These are phyloP conservation scores for Hyposoter dolosus DNA, from an alignment of 2,888 invertebrate genomes.

Conservation along the genomic window DNA sequence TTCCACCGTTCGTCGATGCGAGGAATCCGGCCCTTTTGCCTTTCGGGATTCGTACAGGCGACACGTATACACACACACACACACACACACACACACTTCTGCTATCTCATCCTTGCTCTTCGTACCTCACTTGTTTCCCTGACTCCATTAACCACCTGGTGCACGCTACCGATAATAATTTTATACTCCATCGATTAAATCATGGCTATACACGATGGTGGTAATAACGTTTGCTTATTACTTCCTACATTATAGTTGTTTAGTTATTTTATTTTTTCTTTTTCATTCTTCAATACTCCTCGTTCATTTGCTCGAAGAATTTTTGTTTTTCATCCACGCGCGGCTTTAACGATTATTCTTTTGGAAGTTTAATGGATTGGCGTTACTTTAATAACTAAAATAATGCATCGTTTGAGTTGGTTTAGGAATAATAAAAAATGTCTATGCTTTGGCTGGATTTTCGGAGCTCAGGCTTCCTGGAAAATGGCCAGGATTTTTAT, in stretches of 20 bases:
- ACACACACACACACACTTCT: constrained; percentile 21
- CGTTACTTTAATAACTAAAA: background rate
- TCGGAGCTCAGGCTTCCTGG: background rate
- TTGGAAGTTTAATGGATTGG: background rate
- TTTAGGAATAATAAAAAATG: background rate
- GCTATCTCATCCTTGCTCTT: constrained; percentile 45
- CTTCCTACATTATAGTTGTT: constrained; percentile 42
- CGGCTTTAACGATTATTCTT: background rate
- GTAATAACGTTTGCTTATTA: constrained; percentile 61
- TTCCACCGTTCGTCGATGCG: background rate
- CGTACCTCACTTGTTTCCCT: constrained; percentile 63
- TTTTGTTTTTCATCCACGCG: background rate
- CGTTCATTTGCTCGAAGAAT: background rate
- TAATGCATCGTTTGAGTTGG: background rate
- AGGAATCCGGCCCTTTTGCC: constrained; percentile 3
- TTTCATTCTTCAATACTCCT: background rate
- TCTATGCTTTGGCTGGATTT: background rate
- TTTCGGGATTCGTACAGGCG: background rate
- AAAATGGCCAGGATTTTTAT: background rate
- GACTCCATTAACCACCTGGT: constrained; percentile 75
- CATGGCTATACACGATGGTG: constrained; percentile 68
- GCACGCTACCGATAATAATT: constrained; percentile 77
- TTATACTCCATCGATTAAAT: constrained; percentile 78
- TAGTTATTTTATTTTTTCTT: constrained; percentile 11
- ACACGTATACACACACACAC: constrained; percentile 9